phyloP scores from a whole-genome alignment of 1,140 invertebrate species.

The Drosophila busckii region DNA sequence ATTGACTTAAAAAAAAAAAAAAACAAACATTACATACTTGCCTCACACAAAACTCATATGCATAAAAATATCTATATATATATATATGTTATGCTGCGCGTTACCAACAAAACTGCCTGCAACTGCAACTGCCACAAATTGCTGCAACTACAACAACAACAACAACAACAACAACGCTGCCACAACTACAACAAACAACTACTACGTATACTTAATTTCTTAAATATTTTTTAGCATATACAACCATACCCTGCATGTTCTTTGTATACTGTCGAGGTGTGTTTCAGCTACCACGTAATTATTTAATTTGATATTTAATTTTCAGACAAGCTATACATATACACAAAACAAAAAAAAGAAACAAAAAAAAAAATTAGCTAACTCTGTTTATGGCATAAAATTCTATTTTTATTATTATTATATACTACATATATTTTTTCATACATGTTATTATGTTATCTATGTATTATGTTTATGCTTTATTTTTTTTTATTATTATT shows the following conservation, averaged over 20 bases:
- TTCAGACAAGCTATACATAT: conserved; percentile 31
- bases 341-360: too few species aligned
- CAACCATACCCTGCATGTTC: conserved; percentile 68
- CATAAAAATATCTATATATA: conserved; percentile 17
- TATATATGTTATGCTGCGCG: conserved; percentile 25
- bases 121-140: conserved; percentile 12
- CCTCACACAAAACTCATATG: conserved; percentile 16
- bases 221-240: too few species aligned
- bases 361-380: too few species aligned
- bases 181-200: conserved; percentile 13
- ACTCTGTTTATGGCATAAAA: conserved; percentile 12
- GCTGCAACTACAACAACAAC: conserved; percentile 7
- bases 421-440: conserved; percentile 10
- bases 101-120: conserved; percentile 28
- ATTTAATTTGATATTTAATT: conserved; percentile 24
- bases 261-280: conserved; percentile 78
- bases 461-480: neutral
- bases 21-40: conserved; percentile 19
- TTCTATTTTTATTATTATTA: conserved; percentile 20
- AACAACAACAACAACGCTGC: conserved; percentile 20
- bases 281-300: conserved; percentile 48
- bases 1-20: conserved; percentile 22
- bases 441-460: conserved; percentile 4
- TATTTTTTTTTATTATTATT: conserved; percentile 1
- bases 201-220: too few species aligned